Evolutionary conservation across 23 tunicate genomes (phyloP), one percentile per base, ranked within the genome.

Genomic region (Halocynthia aurantium): DNA sequence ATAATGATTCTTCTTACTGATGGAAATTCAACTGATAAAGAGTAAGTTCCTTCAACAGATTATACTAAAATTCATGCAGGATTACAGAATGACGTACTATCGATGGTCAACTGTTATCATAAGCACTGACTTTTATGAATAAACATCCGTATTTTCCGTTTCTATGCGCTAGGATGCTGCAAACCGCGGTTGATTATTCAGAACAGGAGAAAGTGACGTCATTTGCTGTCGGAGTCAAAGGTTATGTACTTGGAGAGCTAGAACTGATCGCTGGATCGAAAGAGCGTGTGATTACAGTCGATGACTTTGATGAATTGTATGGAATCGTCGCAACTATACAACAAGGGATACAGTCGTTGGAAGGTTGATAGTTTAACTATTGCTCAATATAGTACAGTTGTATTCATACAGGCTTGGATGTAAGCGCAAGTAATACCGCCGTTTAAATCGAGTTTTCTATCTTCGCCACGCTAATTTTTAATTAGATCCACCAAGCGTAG

Each of bases 1-100:
- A 90, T 91, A n/a, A 91, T 91, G 97, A 91, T 91, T 58, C 67
- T 91, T 15, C 84, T 91, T 15, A 91, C 97, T 17, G 97, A 91
- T 72, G 97, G 97, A 49, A 72, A 77, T 52, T 88, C 97, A 6
- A 84, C 88, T 61, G 97, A 91, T 70, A 22, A 60, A 12, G 56
- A 55, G 97, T 91, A 61, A 84, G 88, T 75, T 8, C 13, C 8
- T 8, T 69, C 44, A 31, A 31, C 44, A n/a, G n/a, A n/a, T n/a
- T n/a, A n/a, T n/a, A n/a, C n/a, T n/a, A n/a, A n/a, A n/a, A n/a
- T n/a, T n/a, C n/a, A n/a, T n/a, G n/a, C n/a, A n/a, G n/a, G n/a
- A n/a, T n/a, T n/a, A n/a, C n/a, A n/a, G n/a, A n/a, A n/a, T n/a
- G n/a, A n/a, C n/a, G n/a, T n/a, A n/a, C n/a, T n/a, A n/a, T n/a